Evolutionary conservation across 2,797 vertebrate genomes (phyloP), one percentile per base, ranked within the genome.

Genomic region (Betta splendens): DNA sequence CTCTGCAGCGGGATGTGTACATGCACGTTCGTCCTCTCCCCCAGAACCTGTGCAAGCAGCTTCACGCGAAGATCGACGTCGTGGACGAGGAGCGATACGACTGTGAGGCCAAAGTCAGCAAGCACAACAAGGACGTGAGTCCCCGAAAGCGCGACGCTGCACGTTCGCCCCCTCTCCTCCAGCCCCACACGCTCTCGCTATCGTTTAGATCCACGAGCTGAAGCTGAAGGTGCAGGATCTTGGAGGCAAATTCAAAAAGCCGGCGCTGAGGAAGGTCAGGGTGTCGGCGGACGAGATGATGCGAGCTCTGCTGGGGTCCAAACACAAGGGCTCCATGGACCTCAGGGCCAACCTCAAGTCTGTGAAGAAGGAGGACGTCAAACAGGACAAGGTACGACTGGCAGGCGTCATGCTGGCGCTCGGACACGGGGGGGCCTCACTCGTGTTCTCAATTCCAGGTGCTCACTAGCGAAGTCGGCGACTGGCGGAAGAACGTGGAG

Each of bases 401-500:
- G 51, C 17, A 9, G n/a, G 15, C 9, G 31, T 17, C 1, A 7
- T 7, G n/a, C n/a, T n/a, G n/a, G n/a, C n/a, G 21, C 17, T 9
- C 4, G 2, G 2, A 1, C 28, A 31, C 2, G 2, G 25, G 3
- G 1, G 7, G 6, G 0, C 23, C 5, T 20, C 0, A 1, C 7
- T 12, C 13, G 13, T 12, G 1, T 42, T 3, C 17, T 48, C 31
- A 12, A 17, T 38, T 29, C 12, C 58, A 93, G 92, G 92, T 91
- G 17, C 86, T 86, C 13, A 92, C 86, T 4, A 17, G 2, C n/a
- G 93, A 94, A 63, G 92, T 93, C 44, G 85, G 91, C 0, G 93
- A 94, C 85, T 94, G 93, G 93, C 91, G 93, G 81, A 94, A 94
- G 78, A 94, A 94, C 5, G 92, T 94, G 83, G 93, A 93, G 80